phyloP scores from a whole-genome alignment of 2,797 vertebrate genomes.

The Myotis planiceps region DNA sequence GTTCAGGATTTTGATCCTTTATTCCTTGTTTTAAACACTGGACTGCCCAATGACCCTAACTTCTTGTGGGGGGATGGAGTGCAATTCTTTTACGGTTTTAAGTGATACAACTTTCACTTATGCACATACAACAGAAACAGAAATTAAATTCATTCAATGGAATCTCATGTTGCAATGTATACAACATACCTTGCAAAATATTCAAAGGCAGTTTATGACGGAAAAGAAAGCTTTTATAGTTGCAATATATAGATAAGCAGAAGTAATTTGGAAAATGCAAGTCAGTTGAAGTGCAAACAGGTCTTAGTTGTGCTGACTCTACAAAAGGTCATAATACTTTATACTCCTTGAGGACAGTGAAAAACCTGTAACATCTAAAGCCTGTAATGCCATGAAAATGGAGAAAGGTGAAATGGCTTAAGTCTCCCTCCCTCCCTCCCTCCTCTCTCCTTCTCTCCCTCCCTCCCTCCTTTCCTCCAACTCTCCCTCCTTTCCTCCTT shows the following conservation, averaged over 20 bases:
- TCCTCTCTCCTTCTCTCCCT: not conserved
- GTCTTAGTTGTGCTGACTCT: conserved; percentile 26
- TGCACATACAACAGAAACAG: not conserved
- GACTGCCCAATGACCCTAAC: conserved; percentile 59
- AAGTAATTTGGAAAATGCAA: conserved; percentile 42
- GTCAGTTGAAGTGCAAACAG: not conserved
- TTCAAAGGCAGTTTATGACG: conserved; percentile 22
- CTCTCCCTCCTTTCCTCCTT: not conserved
- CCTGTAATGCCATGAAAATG: not conserved
- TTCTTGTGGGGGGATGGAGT: not conserved
- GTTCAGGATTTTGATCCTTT: not conserved
- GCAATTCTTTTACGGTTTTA: not conserved
- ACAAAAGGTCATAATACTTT: conserved; percentile 4
- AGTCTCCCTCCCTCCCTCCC: not conserved
- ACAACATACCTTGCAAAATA: conserved; percentile 20
- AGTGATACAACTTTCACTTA: not conserved
- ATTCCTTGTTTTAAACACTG: conserved; percentile 66
- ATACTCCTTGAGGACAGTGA: not conserved
- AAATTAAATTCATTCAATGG: conserved; percentile 2
- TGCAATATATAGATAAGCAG: conserved; percentile 7
- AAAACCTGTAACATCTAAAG: not conserved
- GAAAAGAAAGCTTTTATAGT: not conserved
- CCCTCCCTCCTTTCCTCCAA: not conserved
- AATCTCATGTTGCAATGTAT: not conserved
- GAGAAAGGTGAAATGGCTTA: not conserved